Evolutionary conservation across 2,113 vertebrate genomes (phyloP).

Genomic region (Origma solitaria): DNA sequence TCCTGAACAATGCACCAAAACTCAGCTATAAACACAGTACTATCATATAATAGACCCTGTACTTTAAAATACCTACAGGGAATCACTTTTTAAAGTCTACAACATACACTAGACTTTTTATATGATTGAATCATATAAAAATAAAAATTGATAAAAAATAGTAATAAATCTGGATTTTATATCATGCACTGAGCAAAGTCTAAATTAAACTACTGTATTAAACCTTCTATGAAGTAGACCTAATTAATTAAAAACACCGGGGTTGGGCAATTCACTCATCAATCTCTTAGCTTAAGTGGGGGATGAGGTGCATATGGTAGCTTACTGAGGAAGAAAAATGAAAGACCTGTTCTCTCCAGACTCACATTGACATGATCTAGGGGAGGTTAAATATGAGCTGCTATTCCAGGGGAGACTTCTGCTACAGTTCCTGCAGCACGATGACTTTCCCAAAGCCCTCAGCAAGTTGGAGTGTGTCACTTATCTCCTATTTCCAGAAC

Average conservation of each 20-base stretch:
- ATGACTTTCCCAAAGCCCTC: constrained; percentile 60
- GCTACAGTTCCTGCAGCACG: not conserved
- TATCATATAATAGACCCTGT: constrained; percentile 34
- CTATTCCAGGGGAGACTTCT: constrained; percentile 41
- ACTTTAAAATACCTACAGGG: constrained; percentile 63
- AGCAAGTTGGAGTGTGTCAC: not conserved
- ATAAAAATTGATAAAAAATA: constrained; percentile 74
- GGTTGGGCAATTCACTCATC: constrained; percentile 72
- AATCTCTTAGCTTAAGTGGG: constrained; percentile 65
- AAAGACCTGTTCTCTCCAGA: constrained; percentile 47
- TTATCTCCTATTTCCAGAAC: constrained; percentile 4
- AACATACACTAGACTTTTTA: constrained; percentile 55
- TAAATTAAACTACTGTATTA: constrained; percentile 75
- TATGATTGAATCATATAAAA: constrained; percentile 62
- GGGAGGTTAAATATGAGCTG: constrained; percentile 55
- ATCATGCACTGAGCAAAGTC: constrained; percentile 54
- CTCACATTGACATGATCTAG: constrained; percentile 57
- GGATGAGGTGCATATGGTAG: constrained; percentile 67
- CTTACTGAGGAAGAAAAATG: constrained; percentile 63
- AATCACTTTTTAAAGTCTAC: constrained; percentile 64
- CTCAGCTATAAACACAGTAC: constrained; percentile 50
- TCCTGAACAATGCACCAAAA: constrained; percentile 55
- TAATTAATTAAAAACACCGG: constrained; percentile 77
- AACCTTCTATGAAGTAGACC: constrained; percentile 63
- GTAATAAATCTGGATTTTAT: constrained; percentile 72